Percentiles rank a stretch among this genome's conserved stretches.
Evolutionary conservation across 2,113 vertebrate species (phyloP).

Genomic region (Propithecus coquereli): DNA sequence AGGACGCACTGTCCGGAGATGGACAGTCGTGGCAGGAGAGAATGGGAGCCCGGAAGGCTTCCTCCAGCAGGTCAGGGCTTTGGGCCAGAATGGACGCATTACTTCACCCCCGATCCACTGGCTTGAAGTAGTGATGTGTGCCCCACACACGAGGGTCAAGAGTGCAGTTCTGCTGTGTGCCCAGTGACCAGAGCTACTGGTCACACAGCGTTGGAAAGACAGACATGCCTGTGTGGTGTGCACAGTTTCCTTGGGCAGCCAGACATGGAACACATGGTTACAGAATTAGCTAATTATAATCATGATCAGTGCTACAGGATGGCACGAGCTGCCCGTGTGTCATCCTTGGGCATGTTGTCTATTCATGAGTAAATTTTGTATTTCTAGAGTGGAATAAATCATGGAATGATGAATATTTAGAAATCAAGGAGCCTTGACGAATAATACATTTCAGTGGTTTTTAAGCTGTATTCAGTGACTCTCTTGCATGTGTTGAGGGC

Average conservation of each 20-base stretch:
- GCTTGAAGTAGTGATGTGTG: not conserved
- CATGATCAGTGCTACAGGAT: fast-evolving
- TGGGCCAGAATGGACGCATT: not conserved
- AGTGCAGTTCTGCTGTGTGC: not conserved
- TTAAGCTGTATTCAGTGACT: fast-evolving
- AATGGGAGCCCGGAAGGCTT: not conserved
- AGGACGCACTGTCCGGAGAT: not conserved
- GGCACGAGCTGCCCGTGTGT: fast-evolving
- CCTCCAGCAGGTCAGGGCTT: not conserved
- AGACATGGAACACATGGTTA: not conserved
- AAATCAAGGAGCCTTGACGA: not conserved
- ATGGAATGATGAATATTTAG: fast-evolving
- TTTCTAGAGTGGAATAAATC: not conserved
- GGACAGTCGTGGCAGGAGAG: not conserved
- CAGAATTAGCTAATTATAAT: not conserved
- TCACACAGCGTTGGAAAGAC: not conserved
- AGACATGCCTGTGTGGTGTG: not conserved
- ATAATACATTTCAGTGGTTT: fast-evolving
- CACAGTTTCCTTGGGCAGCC: fast-evolving
- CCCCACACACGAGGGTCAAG: not conserved
- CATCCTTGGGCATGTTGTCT: fast-evolving
- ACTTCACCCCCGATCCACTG: not conserved
- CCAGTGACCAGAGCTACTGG: not conserved
- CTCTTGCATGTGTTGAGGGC: not conserved
- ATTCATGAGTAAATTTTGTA: not conserved